Evolutionary conservation across 2,888 invertebrate genomes (phyloP), one percentile per base, ranked within the genome.

Genomic region (Creontiades dilutus): DNA sequence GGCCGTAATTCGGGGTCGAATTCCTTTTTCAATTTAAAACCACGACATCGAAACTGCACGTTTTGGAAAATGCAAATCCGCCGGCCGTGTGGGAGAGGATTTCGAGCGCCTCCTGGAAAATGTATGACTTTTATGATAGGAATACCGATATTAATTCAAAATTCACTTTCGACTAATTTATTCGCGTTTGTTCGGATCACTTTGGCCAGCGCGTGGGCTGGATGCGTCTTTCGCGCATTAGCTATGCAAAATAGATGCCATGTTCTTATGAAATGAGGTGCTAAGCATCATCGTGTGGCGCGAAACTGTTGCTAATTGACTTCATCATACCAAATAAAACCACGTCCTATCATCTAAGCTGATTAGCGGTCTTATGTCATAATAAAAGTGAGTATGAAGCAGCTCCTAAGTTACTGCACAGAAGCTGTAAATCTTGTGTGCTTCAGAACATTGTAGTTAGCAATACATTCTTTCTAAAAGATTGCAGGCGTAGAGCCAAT

Each of bases 131-230:
- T 19, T 68, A 52, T 16, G 13, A 23, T 68, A 23, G 68, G 23
- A 37, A 68, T 23, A 68, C 5, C 68, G 68, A 68, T 68, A 68
- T 23, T 19, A 68, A 68, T 68, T 68, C n/a, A 0, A 23, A 23
- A 68, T 68, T 68, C 68, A 68, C 68, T 23, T 7, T 23, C 68
- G 68, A 68, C 23, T 68, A 68, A 68, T 68, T 68, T 68, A 68
- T 68, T 68, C 68, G 23, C 23, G n/a, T 57, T 57, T 57, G 57
- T 57, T n/a, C 52, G 16, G 5, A 13, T 23, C 23, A 23, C 68
- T 23, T 23, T 23, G 23, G n/a, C 23, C 2, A 52, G 52, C 52
- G 52, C 52, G 52, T 52, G 68, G 68, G 68, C 23, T 27, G 11
- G 19, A 68, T 68, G 37, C 23, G 23, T 27, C 11, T 19, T 68